These are phyloP conservation scores for Epicampocera succincta DNA, from an alignment of 2,888 invertebrate species.

Conservation along the genomic window DNA sequence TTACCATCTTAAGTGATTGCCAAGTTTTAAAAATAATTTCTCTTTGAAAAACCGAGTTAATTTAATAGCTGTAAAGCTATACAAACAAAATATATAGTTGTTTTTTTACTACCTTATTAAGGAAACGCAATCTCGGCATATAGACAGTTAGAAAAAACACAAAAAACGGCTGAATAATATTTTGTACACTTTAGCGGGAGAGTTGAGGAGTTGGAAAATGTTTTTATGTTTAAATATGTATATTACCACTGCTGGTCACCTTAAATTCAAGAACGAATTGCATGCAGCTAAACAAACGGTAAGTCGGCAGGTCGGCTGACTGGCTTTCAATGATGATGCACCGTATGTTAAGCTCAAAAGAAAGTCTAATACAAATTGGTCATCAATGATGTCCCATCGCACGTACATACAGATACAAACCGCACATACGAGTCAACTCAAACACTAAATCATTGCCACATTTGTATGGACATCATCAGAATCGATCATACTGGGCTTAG, in stretches of 20 bases:
- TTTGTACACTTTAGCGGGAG: no score
- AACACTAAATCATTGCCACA: constrained; percentile 68
- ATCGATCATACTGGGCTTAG: constrained; percentile 31
- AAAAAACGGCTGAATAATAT: no score
- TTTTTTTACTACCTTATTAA: no score
- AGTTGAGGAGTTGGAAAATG: no score
- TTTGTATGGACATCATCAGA: constrained; percentile 53
- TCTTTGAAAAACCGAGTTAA: no score
- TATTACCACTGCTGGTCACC: constrained; percentile 37
- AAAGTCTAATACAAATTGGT: constrained; percentile 64
- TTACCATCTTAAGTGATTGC: no score
- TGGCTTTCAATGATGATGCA: constrained; percentile 43
- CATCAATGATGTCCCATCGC: constrained; percentile 67
- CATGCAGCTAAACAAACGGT: constrained; percentile 51
- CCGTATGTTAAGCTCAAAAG: constrained; percentile 43
- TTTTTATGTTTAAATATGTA: no score
- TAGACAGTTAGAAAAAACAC: no score
- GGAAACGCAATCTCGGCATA: no score
- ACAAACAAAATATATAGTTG: no score
- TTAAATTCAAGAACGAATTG: constrained; percentile 3
- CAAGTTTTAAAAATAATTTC: no score
- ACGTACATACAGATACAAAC: constrained; percentile 20
- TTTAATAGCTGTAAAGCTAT: no score
- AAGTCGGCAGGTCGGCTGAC: constrained; percentile 9
- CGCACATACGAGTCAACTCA: constrained; percentile 58